A percentile compares a stretch with the other conserved stretches of the same genome.
Evolutionary conservation across 2,888 invertebrate genomes (phyloP).

Genomic region (Esperia sulphurella): DNA sequence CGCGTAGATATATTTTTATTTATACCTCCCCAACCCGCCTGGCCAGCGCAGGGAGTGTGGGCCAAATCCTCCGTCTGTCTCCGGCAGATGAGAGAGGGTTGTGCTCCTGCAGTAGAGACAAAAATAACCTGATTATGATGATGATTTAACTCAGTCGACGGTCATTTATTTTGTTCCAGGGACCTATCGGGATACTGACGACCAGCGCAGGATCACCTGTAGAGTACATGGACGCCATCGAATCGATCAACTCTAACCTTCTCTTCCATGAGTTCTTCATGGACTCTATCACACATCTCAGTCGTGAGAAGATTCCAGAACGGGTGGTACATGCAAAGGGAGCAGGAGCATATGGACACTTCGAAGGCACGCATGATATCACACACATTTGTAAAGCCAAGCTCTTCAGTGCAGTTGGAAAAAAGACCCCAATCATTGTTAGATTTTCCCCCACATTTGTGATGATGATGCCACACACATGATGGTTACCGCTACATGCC

Average conservation of each 20-base stretch:
- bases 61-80: no score
- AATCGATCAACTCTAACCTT: constrained; percentile 10
- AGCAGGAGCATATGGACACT: constrained; percentile 78
- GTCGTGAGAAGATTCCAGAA: constrained; percentile 92
- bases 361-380: constrained; percentile 7
- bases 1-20: no score
- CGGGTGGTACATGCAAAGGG: constrained; percentile 95
- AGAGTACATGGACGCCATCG: background rate
- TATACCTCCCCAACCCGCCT: no score
- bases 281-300: constrained; percentile 86
- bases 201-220: constrained; percentile 53
- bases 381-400: constrained; percentile 61
- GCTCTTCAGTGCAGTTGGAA: constrained; percentile 79
- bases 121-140: no score
- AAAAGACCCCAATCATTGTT: constrained; percentile 76
- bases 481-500: constrained; percentile 93
- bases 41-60: no score
- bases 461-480: constrained; percentile 81
- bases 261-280: constrained; percentile 59
- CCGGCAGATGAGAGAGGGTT: no score
- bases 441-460: constrained; percentile 81
- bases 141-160: no score
- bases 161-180: constrained; percentile 5
- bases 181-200: constrained; percentile 13
- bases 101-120: no score